A percentile compares a stretch with the other conserved stretches of the same genome.
Evolutionary conservation across 1,140 invertebrate species (phyloP).

Genomic region (Macrobrachium rosenbergii): DNA sequence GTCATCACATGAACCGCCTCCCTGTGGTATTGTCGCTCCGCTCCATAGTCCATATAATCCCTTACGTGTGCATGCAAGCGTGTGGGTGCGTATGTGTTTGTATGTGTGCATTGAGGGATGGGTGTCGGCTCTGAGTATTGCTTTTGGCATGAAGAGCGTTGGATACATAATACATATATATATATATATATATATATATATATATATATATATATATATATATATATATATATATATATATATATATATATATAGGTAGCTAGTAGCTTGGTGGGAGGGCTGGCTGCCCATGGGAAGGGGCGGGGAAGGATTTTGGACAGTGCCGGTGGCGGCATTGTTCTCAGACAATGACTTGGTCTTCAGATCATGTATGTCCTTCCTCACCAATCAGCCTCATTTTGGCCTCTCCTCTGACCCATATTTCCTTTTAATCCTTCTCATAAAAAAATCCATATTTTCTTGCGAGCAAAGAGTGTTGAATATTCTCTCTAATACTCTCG

Average conservation of each 20-base stretch:
- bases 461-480: conserved; percentile 27
- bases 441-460: conserved; percentile 41
- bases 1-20: neutral
- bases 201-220: neutral
- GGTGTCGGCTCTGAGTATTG: neutral
- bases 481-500: conserved; percentile 52
- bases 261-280: too few relatives aligned
- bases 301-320: neutral
- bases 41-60: neutral
- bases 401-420: conserved; percentile 46
- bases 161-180: neutral
- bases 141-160: neutral
- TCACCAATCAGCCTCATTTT: conserved; percentile 59
- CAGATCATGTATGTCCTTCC: conserved; percentile 42
- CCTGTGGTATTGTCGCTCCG: neutral
- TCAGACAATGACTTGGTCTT: conserved; percentile 49
- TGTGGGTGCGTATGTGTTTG: conserved; percentile 21
- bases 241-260: too few relatives aligned
- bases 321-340: conserved; percentile 36
- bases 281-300: neutral
- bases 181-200: neutral
- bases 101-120: conserved; percentile 4
- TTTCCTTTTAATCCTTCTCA: conserved; percentile 51
- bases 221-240: neutral
- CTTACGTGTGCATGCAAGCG: conserved; percentile 27